Evolutionary conservation across 2,797 vertebrate genomes (phyloP).

Genomic region (Gallinago stenura): DNA sequence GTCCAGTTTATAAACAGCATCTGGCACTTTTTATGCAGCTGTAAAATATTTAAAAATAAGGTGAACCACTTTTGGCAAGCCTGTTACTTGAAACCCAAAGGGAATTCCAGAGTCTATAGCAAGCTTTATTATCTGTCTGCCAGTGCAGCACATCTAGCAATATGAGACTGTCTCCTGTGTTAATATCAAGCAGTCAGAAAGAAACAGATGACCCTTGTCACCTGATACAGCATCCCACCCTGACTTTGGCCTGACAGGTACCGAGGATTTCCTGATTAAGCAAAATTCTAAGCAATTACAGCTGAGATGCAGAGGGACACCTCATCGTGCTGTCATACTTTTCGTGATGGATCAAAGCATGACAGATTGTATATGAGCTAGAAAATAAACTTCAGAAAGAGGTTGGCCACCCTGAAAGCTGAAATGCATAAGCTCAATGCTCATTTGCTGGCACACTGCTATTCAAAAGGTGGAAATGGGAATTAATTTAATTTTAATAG

Average conservation of each 20-base stretch:
- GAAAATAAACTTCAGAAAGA: neutral
- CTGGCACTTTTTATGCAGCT: conserved; percentile 13
- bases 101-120: conserved; percentile 38
- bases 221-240: neutral
- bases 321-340: neutral
- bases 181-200: neutral
- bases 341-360: neutral
- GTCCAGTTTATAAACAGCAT: conserved; percentile 17
- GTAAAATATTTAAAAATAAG: conserved; percentile 66
- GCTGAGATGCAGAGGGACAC: neutral
- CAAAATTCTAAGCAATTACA: conserved; percentile 19
- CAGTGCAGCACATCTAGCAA: neutral
- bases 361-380: neutral
- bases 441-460: neutral
- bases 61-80: conserved; percentile 34
- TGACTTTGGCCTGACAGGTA: neutral
- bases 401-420: neutral
- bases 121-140: conserved; percentile 34
- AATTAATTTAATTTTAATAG: neutral
- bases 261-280: neutral
- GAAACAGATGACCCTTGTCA: neutral
- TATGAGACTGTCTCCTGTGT: neutral
- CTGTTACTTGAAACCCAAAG: conserved; percentile 22
- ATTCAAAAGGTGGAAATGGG: neutral
- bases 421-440: neutral